Evolutionary conservation across 2,113 vertebrate genomes (phyloP).

Genomic region (Podocnemis expansa): DNA sequence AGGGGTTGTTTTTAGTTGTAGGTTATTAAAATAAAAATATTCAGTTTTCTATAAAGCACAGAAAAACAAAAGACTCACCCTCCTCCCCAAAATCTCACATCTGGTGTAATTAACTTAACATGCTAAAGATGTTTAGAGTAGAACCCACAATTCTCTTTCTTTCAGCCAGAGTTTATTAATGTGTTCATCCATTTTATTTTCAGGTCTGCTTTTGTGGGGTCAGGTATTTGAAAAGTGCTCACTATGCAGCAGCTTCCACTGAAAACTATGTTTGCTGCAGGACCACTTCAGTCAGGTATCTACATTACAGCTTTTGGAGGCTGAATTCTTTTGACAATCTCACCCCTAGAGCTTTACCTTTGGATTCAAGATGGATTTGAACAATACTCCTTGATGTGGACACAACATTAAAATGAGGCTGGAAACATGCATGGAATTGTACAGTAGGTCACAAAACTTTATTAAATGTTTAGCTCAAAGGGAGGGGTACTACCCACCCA

Average conservation of each 20-base stretch:
- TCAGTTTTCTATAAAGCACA: accelerated
- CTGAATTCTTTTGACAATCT: neutral
- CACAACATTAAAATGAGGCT: too few relatives aligned
- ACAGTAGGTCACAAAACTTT: too few relatives aligned
- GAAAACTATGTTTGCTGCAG: neutral
- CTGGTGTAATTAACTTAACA: accelerated
- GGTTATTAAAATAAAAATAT: neutral
- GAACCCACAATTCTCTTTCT: neutral
- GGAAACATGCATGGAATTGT: too few relatives aligned
- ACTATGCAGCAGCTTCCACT: neutral
- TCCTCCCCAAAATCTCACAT: neutral
- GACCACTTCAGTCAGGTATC: neutral
- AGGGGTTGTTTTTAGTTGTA: neutral
- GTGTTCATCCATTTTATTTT: neutral
- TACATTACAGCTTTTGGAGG: neutral
- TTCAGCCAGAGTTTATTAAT: neutral
- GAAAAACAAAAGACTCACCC: neutral
- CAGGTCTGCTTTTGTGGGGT: neutral
- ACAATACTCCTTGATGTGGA: neutral
- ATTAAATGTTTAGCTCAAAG: too few relatives aligned
- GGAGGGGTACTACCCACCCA: too few relatives aligned
- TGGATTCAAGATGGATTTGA: neutral
- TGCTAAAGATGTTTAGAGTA: neutral
- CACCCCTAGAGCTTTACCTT: neutral
- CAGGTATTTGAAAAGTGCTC: neutral